phyloP scores from a whole-genome alignment of 1,140 invertebrate species.

The Listronotus bonariensis region DNA sequence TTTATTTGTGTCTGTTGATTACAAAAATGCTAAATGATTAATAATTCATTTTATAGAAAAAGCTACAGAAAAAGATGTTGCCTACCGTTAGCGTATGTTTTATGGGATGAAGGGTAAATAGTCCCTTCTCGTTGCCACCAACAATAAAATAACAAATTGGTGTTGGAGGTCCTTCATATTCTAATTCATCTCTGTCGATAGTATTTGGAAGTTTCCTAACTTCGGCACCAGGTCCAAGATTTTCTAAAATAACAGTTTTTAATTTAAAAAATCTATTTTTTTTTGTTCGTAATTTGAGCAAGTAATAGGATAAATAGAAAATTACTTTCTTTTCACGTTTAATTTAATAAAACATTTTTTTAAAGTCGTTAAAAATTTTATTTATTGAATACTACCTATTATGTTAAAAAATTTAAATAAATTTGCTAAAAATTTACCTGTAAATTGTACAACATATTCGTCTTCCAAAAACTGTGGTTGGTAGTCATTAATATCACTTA shows the following conservation, averaged over 20 bases:
- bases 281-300: too few relatives aligned
- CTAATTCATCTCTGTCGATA: constrained; percentile 82
- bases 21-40: too few relatives aligned
- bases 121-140: constrained; percentile 73
- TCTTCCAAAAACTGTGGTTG: constrained; percentile 84
- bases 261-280: too few relatives aligned
- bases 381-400: too few relatives aligned
- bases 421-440: constrained; percentile 56
- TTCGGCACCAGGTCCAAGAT: constrained; percentile 70
- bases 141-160: constrained; percentile 89
- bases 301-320: background rate
- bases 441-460: constrained; percentile 74
- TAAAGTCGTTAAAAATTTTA: too few relatives aligned
- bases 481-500: constrained; percentile 87
- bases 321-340: constrained; percentile 1
- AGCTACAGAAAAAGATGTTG: too few relatives aligned
- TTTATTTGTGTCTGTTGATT: background rate
- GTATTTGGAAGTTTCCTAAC: constrained; percentile 75
- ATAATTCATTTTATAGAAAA: too few relatives aligned
- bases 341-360: constrained; percentile 6
- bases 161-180: constrained; percentile 75
- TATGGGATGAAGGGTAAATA: constrained; percentile 75
- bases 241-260: constrained; percentile 63
- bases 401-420: too few relatives aligned
- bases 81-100: constrained; percentile 64